Evolutionary conservation across 2,888 invertebrate genomes (phyloP).

Genomic region (Calliopum simillimum): DNA sequence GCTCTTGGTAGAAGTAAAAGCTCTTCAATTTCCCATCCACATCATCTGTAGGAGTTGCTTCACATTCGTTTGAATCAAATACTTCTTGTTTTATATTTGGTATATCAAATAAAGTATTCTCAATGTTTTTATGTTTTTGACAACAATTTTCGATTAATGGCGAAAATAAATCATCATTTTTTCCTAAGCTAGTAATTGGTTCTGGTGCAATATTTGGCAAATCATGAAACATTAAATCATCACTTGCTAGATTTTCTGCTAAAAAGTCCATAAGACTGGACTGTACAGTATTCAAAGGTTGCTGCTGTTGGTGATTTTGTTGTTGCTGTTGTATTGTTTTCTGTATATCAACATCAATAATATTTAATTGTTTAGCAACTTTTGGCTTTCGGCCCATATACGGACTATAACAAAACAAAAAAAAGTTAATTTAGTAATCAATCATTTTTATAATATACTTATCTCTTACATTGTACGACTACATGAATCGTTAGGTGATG

Average conservation of each 20-base stretch:
- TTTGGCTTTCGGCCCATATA: constrained; percentile 63
- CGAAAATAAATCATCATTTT: constrained; percentile 54
- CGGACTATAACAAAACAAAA: constrained; percentile 53
- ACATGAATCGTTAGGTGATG: constrained; percentile 49
- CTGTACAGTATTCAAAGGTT: constrained; percentile 60
- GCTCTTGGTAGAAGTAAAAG: constrained; percentile 37
- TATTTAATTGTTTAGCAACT: constrained; percentile 44
- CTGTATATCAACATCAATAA: constrained; percentile 45
- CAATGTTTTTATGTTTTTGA: constrained; percentile 27
- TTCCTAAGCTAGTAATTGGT: constrained; percentile 53
- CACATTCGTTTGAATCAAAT: constrained; percentile 38
- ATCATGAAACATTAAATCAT: constrained; percentile 59
- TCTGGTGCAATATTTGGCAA: constrained; percentile 57
- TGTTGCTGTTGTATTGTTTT: constrained; percentile 42
- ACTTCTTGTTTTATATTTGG: constrained; percentile 43
- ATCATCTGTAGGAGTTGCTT: constrained; percentile 37
- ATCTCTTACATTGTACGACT: constrained; percentile 61
- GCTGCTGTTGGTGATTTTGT: constrained; percentile 5
- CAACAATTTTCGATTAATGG: constrained; percentile 55
- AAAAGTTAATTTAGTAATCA: not conserved
- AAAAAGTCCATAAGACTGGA: constrained; percentile 65
- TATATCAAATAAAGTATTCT: constrained; percentile 51
- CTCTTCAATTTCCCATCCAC: constrained; percentile 46
- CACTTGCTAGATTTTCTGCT: constrained; percentile 61
- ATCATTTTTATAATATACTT: not conserved